phyloP scores from a whole-genome alignment of 1,140 invertebrate species.

The Dufourea novaeangliae region DNA sequence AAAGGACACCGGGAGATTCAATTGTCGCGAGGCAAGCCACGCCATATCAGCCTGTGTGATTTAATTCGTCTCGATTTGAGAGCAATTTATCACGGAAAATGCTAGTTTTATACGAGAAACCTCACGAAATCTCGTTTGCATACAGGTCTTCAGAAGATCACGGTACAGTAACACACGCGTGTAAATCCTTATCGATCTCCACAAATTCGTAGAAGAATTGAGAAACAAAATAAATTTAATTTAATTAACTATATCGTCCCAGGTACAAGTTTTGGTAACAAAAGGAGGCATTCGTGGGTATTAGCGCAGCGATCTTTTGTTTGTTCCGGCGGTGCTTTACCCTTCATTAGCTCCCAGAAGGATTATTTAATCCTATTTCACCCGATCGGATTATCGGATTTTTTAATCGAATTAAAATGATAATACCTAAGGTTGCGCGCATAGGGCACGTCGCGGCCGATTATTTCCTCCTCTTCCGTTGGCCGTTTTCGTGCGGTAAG shows the following conservation, averaged over 20 bases:
- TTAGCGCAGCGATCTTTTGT: constrained; percentile 23
- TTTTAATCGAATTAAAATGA: constrained; percentile 60
- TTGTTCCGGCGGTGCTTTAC: constrained; percentile 37
- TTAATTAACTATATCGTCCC: constrained; percentile 3
- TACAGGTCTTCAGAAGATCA: not conserved
- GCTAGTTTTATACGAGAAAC: constrained; percentile 12
- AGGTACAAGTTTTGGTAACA: constrained; percentile 18
- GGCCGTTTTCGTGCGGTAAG: constrained; percentile 1
- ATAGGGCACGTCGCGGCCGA: not conserved
- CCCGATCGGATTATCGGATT: constrained; percentile 53
- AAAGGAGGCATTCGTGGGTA: not conserved
- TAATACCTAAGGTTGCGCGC: constrained; percentile 22
- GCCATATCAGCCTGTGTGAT: constrained; percentile 8
- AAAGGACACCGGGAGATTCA: constrained; percentile 12
- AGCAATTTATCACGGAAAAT: constrained; percentile 20
- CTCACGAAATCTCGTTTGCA: too few species aligned
- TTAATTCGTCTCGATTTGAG: constrained; percentile 31
- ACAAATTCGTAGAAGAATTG: not conserved
- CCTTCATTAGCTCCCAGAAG: constrained; percentile 49
- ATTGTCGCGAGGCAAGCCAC: constrained; percentile 15
- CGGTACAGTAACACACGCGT: not conserved
- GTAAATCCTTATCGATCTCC: not conserved
- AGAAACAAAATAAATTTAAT: constrained; percentile 21
- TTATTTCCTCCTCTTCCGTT: constrained; percentile 8
- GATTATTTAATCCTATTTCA: constrained; percentile 56